Percentiles rank a stretch among this genome's conserved stretches.
phyloP scores from a whole-genome alignment of 2,113 vertebrate genomes.

The Limnothrissa miodon region DNA sequence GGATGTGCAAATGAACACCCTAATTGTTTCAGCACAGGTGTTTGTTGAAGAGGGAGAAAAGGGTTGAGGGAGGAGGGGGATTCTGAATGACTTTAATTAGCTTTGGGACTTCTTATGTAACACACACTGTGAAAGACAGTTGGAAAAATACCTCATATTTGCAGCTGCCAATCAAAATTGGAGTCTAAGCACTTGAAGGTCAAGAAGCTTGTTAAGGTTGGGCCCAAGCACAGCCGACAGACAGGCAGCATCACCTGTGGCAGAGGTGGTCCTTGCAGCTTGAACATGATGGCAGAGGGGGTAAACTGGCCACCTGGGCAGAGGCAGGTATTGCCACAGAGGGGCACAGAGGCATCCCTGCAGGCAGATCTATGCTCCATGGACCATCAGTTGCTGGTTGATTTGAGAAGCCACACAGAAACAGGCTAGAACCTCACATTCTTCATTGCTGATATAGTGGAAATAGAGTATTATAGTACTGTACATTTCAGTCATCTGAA shows the following conservation, averaged over 20 bases:
- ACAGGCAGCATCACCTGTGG: background rate
- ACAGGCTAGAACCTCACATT: too few species aligned
- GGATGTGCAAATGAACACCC: conserved; percentile 59
- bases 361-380: too few species aligned
- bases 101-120: conserved; percentile 63
- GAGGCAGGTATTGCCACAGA: background rate
- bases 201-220: conserved; percentile 60
- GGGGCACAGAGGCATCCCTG: background rate
- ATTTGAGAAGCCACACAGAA: background rate
- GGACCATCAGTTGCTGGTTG: background rate
- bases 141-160: background rate
- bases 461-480: too few species aligned
- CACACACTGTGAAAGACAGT: background rate
- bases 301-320: background rate
- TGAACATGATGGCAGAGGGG: background rate
- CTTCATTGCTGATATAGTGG: too few species aligned
- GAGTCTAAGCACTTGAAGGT: conserved; percentile 54
- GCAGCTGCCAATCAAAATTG: background rate
- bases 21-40: conserved; percentile 75
- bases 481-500: too few species aligned
- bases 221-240: conserved; percentile 41
- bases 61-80: conserved; percentile 54
- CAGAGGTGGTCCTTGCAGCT: conserved; percentile 11
- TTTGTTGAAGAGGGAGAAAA: conserved; percentile 60
- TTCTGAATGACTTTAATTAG: conserved; percentile 68